phyloP scores from a whole-genome alignment of 2,888 invertebrate genomes.

The Xestia c-nigrum region DNA sequence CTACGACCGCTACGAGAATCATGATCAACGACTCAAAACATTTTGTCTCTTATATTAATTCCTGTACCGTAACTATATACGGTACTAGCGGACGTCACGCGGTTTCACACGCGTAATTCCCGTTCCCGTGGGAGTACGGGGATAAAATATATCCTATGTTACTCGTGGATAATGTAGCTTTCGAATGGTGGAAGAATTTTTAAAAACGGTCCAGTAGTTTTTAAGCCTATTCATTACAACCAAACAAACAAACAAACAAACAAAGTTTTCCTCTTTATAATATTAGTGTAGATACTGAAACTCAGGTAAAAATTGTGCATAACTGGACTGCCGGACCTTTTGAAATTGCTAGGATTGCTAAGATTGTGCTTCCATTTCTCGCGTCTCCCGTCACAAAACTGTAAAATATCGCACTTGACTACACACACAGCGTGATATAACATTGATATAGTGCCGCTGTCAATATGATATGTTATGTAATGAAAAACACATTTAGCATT shows the following conservation, averaged over 20 bases:
- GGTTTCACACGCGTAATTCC: too few species aligned
- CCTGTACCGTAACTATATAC: background rate
- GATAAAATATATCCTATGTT: too few species aligned
- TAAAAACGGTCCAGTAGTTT: too few species aligned
- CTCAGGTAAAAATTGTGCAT: background rate
- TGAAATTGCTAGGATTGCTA: background rate
- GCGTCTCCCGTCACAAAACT: background rate
- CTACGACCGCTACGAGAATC: background rate
- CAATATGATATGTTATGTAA: slow-evolving; percentile 51
- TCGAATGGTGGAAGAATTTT: too few species aligned
- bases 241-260: too few species aligned
- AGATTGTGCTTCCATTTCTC: background rate
- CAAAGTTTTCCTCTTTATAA: too few species aligned
- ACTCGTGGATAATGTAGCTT: too few species aligned
- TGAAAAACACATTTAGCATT: slow-evolving; percentile 59
- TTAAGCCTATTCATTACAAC: too few species aligned
- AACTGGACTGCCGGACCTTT: background rate
- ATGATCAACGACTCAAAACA: background rate
- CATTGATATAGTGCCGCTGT: slow-evolving; percentile 52
- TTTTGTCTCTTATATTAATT: background rate
- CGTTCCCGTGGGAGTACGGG: too few species aligned
- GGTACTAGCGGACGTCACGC: too few species aligned
- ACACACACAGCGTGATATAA: slow-evolving; percentile 17
- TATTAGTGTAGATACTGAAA: too few species aligned
- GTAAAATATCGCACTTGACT: background rate